Evolutionary conservation across 1,140 invertebrate genomes (phyloP).

Genomic region (Bombus superbus): DNA sequence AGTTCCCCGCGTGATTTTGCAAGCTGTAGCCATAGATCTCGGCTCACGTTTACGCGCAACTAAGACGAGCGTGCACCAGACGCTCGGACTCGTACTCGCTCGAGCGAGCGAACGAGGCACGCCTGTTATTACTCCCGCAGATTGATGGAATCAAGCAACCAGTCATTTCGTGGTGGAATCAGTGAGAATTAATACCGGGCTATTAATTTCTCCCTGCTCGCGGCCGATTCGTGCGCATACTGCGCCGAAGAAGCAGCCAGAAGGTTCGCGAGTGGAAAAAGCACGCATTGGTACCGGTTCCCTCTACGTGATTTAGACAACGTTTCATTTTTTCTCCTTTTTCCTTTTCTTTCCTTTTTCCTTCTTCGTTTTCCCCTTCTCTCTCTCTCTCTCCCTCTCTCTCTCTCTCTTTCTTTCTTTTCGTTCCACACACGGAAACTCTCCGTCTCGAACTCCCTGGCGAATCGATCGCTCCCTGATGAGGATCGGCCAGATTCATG

Average conservation of each 20-base stretch:
- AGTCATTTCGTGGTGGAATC: constrained; percentile 80
- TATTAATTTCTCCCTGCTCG: constrained; percentile 78
- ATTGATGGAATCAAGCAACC: constrained; percentile 81
- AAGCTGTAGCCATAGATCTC: constrained; percentile 30
- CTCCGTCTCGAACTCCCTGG: constrained; percentile 34
- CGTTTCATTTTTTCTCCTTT: constrained; percentile 57
- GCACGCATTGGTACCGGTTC: constrained; percentile 46
- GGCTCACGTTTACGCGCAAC: background rate
- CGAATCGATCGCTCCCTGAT: constrained; percentile 65
- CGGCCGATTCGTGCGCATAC: constrained; percentile 14
- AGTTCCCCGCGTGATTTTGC: background rate
- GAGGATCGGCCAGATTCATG: constrained; percentile 71
- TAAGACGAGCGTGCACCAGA: background rate
- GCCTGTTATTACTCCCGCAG: constrained; percentile 78
- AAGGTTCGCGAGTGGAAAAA: constrained; percentile 4
- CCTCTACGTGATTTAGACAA: constrained; percentile 77
- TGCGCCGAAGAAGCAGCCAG: background rate
- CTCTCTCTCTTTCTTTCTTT: background rate
- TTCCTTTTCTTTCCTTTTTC: background rate
- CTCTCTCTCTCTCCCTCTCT: background rate
- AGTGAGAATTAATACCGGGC: constrained; percentile 80
- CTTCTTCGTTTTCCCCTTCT: background rate
- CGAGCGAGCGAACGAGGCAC: constrained; percentile 59
- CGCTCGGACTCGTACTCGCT: constrained; percentile 26
- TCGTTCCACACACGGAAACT: background rate